Evolutionary conservation across 2,888 invertebrate genomes (phyloP).

Genomic region (Teleogryllus oceanicus): DNA sequence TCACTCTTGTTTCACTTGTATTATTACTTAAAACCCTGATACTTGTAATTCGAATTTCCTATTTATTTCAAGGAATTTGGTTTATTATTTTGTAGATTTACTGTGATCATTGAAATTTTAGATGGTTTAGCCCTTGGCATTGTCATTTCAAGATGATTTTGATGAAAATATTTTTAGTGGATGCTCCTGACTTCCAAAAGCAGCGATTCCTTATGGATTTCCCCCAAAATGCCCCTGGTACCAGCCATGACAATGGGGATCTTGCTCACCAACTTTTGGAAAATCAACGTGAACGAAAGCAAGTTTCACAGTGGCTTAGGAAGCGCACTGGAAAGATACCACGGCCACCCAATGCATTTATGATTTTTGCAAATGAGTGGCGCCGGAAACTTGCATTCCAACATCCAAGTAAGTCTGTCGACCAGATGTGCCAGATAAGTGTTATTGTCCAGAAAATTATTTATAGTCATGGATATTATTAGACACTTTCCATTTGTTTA

Average conservation of each 20-base stretch:
- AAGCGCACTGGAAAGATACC: conserved; percentile 43
- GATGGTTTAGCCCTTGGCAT: too few species aligned
- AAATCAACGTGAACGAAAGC: neutral
- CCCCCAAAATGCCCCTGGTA: neutral
- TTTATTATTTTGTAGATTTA: too few species aligned
- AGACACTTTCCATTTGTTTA: too few species aligned
- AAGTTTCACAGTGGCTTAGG: neutral
- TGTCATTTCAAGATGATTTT: too few species aligned
- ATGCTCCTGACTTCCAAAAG: conserved; percentile 27
- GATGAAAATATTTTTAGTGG: too few species aligned
- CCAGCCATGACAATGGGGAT: neutral
- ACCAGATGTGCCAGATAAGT: too few species aligned
- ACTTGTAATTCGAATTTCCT: too few species aligned
- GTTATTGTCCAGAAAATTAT: too few species aligned
- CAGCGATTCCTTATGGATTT: conserved; percentile 26
- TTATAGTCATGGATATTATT: neutral
- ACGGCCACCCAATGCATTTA: conserved; percentile 53
- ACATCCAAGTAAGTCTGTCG: conserved; percentile 45
- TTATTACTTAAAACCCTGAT: too few species aligned
- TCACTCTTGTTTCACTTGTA: too few species aligned
- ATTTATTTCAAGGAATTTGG: too few species aligned
- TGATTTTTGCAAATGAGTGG: conserved; percentile 54
- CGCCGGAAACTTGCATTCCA: conserved; percentile 49
- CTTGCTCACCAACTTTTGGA: neutral
- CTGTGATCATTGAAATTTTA: too few species aligned